phyloP scores from a whole-genome alignment of 2,888 invertebrate genomes.

The Maniola hyperantus region DNA sequence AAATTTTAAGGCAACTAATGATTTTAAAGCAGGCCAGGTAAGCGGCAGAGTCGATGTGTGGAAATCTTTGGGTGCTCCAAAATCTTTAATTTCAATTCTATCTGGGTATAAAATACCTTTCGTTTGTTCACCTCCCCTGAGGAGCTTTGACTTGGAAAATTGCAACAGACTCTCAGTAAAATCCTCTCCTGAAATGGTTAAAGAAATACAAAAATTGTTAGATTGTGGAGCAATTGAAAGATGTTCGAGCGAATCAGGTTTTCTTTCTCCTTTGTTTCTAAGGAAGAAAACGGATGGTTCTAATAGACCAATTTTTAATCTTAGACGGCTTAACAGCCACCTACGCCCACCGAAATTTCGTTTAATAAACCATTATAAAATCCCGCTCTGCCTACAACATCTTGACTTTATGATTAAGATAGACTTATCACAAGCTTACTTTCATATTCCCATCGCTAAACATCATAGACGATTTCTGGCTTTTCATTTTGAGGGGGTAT shows the following conservation, averaged over 20 bases:
- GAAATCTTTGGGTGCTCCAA: too few species aligned
- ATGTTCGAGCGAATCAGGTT: not conserved
- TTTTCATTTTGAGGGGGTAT: not conserved
- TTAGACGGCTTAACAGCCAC: not conserved
- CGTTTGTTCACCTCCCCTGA: too few species aligned
- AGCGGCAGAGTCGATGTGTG: too few species aligned
- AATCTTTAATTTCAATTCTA: too few species aligned
- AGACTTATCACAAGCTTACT: not conserved
- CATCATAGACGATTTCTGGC: not conserved
- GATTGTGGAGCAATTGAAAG: not conserved
- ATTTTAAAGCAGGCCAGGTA: too few species aligned
- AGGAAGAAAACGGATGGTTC: not conserved
- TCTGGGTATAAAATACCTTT: too few species aligned
- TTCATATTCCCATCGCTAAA: not conserved
- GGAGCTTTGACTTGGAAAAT: too few species aligned
- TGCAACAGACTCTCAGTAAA: too few species aligned
- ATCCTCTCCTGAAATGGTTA: too few species aligned
- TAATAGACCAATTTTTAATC: not conserved
- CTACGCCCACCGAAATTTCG: not conserved
- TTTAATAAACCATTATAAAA: slow-evolving; percentile 2
- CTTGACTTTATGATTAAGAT: not conserved
- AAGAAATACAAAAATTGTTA: slow-evolving; percentile 2
- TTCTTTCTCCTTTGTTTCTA: slow-evolving; percentile 3
- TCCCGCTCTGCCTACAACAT: not conserved
- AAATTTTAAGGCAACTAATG: too few species aligned